phyloP scores from a whole-genome alignment of 37 sponge, comb jelly and placozoan genomes.

The Mnemiopsis leidyi region DNA sequence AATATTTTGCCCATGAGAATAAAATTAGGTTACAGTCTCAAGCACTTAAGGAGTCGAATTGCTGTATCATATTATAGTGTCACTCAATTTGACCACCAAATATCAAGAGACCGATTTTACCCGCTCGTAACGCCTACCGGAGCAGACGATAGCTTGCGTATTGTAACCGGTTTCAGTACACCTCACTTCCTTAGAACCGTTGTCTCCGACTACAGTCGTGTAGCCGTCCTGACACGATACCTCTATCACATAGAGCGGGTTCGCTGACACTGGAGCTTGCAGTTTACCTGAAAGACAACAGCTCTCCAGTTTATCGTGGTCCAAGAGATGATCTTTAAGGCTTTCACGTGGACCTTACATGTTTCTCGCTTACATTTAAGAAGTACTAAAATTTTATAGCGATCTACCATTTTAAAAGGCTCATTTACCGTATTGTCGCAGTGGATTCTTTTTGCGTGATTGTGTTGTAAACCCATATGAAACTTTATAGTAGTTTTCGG shows the following conservation, averaged over 20 bases:
- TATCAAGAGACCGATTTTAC: no score
- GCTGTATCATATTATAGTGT: no score
- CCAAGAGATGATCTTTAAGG: no score
- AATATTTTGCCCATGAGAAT: no score
- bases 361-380: no score
- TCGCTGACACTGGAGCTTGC: conserved; percentile 16
- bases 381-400: no score
- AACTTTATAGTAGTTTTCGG: neutral
- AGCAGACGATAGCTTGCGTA: neutral
- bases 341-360: no score
- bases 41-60: no score
- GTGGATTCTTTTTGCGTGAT: conserved; percentile 6
- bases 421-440: neutral
- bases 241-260: neutral
- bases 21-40: no score
- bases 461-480: neutral
- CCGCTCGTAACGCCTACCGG: neutral
- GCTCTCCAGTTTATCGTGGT: no score
- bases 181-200: neutral
- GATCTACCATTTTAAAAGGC: no score
- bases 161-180: conserved; percentile 24
- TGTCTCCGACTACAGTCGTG: neutral
- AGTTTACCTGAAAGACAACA: neutral
- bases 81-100: no score
- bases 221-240: conserved; percentile 16